phyloP scores from a whole-genome alignment of 2,113 vertebrate species.

The Rissa tridactyla region DNA sequence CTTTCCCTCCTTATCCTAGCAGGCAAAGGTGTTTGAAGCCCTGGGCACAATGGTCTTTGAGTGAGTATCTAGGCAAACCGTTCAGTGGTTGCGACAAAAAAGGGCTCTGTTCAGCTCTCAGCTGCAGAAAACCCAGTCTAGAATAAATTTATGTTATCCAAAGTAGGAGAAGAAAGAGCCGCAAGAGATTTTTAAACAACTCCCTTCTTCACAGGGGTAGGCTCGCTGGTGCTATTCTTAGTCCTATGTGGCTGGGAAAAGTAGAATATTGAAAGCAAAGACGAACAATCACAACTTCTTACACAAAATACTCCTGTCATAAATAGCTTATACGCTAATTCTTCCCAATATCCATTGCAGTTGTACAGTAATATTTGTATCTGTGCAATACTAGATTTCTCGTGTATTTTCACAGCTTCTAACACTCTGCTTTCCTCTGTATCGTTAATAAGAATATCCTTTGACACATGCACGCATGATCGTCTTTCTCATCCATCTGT shows the following conservation, averaged over 20 bases:
- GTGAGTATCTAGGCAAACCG: background rate
- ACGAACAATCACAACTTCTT: background rate
- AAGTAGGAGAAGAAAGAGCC: background rate
- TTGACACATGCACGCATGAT: background rate
- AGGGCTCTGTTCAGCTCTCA: background rate
- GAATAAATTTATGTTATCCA: background rate
- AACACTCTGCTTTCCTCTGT: background rate
- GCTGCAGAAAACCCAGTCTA: background rate
- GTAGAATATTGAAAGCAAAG: background rate
- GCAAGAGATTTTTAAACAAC: background rate
- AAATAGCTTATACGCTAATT: background rate
- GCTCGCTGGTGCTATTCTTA: accelerated
- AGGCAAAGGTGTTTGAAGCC: background rate
- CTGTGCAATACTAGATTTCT: background rate
- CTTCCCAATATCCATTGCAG: background rate
- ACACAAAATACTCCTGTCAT: background rate
- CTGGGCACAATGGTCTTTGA: background rate
- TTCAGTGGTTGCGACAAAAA: background rate
- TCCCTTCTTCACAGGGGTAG: background rate
- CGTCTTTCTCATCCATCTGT: background rate
- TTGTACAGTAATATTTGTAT: background rate
- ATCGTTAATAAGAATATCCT: background rate
- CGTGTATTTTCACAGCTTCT: background rate
- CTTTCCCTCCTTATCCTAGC: background rate
- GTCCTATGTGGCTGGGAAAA: background rate